These are phyloP conservation scores for Tauraco erythrolophus DNA, from an alignment of 2,113 vertebrate genomes.

Conservation along the genomic window DNA sequence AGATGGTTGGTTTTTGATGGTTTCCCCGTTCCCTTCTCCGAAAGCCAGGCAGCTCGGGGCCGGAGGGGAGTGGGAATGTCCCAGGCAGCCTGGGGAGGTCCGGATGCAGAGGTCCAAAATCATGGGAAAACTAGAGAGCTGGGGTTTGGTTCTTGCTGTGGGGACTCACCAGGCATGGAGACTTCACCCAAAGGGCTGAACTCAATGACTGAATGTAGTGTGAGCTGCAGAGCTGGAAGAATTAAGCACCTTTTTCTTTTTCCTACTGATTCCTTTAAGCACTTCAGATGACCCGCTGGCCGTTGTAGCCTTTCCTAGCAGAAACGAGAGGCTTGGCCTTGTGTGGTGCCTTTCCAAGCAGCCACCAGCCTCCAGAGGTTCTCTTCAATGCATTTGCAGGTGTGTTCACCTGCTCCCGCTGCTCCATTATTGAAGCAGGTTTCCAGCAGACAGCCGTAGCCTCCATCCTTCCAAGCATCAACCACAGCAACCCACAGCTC, in stretches of 20 bases:
- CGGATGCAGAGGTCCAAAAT: neutral
- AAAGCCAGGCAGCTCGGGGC: neutral
- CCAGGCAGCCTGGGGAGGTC: neutral
- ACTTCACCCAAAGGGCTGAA: neutral
- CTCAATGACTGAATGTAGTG: rapidly evolving
- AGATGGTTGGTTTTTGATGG: neutral
- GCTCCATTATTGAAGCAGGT: neutral
- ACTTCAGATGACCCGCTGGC: neutral
- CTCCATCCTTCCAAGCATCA: neutral
- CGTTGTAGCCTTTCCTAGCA: neutral
- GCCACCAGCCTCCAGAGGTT: neutral
- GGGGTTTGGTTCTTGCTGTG: neutral
- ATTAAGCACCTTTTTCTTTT: neutral
- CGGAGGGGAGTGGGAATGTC: neutral
- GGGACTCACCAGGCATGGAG: rapidly evolving
- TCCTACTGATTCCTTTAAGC: neutral
- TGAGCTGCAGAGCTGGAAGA: neutral
- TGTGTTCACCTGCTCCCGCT: neutral
- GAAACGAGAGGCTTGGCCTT: neutral
- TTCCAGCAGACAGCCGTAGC: neutral
- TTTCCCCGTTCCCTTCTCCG: neutral
- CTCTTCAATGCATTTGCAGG: neutral
- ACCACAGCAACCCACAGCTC: neutral
- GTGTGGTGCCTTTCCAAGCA: neutral
- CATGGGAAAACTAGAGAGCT: neutral